These are phyloP conservation scores for Exocentrus adspersus DNA, from an alignment of 2,888 invertebrate genomes.

Conservation along the genomic window DNA sequence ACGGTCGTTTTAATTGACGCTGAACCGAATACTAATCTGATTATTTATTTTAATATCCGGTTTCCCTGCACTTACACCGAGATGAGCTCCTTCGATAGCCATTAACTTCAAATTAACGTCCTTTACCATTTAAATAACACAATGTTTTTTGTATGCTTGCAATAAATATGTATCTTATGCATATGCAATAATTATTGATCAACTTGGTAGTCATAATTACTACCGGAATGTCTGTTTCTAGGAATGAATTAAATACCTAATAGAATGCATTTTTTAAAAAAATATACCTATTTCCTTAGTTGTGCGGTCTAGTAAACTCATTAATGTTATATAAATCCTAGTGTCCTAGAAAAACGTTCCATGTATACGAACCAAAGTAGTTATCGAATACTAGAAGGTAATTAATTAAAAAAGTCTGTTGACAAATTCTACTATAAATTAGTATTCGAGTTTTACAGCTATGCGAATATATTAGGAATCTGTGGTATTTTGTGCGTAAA, in stretches of 20 bases:
- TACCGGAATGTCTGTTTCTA: not conserved
- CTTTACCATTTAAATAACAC: not conserved
- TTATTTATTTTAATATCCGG: slow-evolving; percentile 5
- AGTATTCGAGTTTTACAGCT: not conserved
- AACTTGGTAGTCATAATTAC: not conserved
- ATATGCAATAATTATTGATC: not conserved
- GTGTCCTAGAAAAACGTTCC: no score
- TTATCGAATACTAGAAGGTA: not conserved
- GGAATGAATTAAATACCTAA: not conserved
- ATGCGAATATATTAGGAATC: not conserved
- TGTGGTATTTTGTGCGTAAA: no score
- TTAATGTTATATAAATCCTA: not conserved
- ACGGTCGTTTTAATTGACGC: slow-evolving; percentile 13
- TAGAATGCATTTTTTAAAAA: not conserved
- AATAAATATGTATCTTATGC: not conserved
- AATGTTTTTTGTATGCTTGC: not conserved
- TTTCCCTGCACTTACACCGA: not conserved
- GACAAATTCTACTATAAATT: not conserved
- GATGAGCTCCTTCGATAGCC: not conserved
- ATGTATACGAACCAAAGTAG: no score
- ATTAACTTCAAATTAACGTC: not conserved
- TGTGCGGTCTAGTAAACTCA: not conserved
- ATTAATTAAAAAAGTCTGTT: not conserved
- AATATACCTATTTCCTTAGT: not conserved
- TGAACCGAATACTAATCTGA: slow-evolving; percentile 21